A percentile compares a stretch with the other conserved stretches of the same genome.
Evolutionary conservation across 2,888 invertebrate genomes (phyloP).

Genomic region (Drosophila nr. perissopoda): DNA sequence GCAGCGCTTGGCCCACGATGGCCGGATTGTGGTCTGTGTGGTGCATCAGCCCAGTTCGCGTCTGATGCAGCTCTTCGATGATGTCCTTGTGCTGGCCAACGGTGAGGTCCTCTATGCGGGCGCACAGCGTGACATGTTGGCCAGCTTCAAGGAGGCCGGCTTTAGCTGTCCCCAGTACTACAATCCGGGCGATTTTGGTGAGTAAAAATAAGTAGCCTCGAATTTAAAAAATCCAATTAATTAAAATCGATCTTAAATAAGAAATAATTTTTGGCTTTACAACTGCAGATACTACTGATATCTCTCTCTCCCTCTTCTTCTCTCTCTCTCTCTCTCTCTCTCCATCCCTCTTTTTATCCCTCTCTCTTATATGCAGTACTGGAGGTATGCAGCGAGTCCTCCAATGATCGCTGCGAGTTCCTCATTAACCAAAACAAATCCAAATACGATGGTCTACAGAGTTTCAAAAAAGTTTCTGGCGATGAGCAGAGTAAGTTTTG

Average conservation of each 20-base stretch:
- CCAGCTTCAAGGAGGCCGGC: slow-evolving; percentile 89
- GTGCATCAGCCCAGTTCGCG: slow-evolving; percentile 96
- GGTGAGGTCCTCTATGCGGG: slow-evolving; percentile 93
- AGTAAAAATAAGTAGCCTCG: slow-evolving; percentile 48
- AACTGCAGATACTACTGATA: too few species aligned
- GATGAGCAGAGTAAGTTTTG: slow-evolving; percentile 69
- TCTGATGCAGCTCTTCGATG: slow-evolving; percentile 94
- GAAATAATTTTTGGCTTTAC: neutral
- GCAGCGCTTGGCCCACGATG: slow-evolving; percentile 91
- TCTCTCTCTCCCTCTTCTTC: neutral
- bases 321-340: neutral
- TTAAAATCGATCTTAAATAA: neutral
- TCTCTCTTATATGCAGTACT: slow-evolving; percentile 77
- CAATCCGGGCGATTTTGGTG: slow-evolving; percentile 95
- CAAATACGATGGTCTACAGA: slow-evolving; percentile 33
- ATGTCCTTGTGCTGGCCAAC: slow-evolving; percentile 91
- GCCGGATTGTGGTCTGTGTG: slow-evolving; percentile 93
- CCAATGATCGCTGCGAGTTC: slow-evolving; percentile 82
- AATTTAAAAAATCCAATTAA: neutral
- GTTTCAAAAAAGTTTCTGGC: slow-evolving; percentile 20
- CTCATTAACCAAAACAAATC: slow-evolving; percentile 85
- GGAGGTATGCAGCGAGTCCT: slow-evolving; percentile 87
- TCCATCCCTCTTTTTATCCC: neutral
- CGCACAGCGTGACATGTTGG: slow-evolving; percentile 89
- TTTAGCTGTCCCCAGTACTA: slow-evolving; percentile 94